A percentile compares a stretch with the other conserved stretches of the same genome.
Conservation (phyloP, 2,797 vertebrate species). For the Aulostomus chinensis region DNA sequence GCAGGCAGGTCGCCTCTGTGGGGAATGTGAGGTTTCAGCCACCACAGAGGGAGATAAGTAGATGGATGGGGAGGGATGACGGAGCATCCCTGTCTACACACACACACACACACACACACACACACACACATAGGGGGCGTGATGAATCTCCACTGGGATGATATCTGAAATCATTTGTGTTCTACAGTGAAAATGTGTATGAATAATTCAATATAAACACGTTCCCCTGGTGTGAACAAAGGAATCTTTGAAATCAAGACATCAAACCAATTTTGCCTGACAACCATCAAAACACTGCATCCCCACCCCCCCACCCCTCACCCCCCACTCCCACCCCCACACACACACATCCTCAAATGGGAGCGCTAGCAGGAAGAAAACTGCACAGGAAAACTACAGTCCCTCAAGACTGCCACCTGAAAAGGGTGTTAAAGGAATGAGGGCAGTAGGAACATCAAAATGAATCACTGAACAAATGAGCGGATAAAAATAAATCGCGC, state of each 20-base stretch:
- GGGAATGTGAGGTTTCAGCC: conserved; percentile 52
- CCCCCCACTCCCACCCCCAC: too few relatives aligned
- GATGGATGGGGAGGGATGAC: conserved; percentile 45
- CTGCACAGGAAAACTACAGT: conserved; percentile 14
- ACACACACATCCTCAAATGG: conserved; percentile 34
- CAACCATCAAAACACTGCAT: conserved; percentile 38
- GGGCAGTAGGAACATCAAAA: conserved; percentile 43
- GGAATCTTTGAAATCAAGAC: conserved; percentile 59
- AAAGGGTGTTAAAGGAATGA: conserved; percentile 49
- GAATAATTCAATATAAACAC: conserved; percentile 61
- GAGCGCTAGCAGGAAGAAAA: conserved; percentile 18
- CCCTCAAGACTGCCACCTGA: conserved; percentile 35
- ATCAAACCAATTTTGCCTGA: conserved; percentile 54
- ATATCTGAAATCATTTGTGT: conserved; percentile 56
- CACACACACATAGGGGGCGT: conserved; percentile 8
- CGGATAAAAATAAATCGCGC: conserved; percentile 20
- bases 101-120: neutral
- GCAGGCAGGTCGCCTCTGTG: conserved; percentile 60
- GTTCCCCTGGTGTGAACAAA: conserved; percentile 44
- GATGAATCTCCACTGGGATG: conserved; percentile 47
- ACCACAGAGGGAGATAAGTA: conserved; percentile 49
- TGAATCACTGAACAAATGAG: conserved; percentile 39
- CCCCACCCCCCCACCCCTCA: conserved; percentile 2
- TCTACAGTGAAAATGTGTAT: conserved; percentile 33
- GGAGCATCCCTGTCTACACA: conserved; percentile 27